A percentile compares a stretch with the other conserved stretches of the same genome.
Conservation (phyloP, 2,888 invertebrate species). For the Campopleginae sp. region DNA sequence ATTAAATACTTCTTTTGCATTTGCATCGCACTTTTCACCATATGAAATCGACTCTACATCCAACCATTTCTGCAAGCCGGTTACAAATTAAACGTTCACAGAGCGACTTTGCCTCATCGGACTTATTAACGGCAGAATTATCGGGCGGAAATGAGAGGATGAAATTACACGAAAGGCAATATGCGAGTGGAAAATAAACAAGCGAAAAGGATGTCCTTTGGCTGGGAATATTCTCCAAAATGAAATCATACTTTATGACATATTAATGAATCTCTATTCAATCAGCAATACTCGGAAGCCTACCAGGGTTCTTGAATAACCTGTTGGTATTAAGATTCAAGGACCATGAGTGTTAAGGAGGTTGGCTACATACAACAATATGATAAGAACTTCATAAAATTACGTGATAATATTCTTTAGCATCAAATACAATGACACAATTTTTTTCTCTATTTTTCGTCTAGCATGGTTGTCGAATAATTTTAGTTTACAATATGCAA, state of each 20-base stretch:
- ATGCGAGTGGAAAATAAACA: slow-evolving; percentile 8
- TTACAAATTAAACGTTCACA: slow-evolving; percentile 11
- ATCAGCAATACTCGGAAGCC: slow-evolving; percentile 7
- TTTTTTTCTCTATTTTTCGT: no score
- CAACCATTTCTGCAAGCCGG: background rate
- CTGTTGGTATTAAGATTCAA: background rate
- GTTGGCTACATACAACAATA: no score
- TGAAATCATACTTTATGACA: slow-evolving; percentile 54
- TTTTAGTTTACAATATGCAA: no score
- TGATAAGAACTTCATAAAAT: no score
- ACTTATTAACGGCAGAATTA: background rate
- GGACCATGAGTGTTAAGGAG: background rate
- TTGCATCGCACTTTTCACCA: slow-evolving; percentile 1
- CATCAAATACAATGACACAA: no score
- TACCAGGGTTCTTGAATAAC: background rate
- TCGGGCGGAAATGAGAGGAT: background rate
- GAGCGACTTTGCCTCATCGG: background rate
- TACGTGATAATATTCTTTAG: no score
- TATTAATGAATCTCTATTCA: slow-evolving; percentile 24
- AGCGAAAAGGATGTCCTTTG: slow-evolving; percentile 1
- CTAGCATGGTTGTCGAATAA: no score
- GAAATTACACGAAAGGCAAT: background rate
- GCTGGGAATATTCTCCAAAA: slow-evolving; percentile 15
- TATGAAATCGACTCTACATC: background rate
- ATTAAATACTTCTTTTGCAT: slow-evolving; percentile 12